Evolutionary conservation across 1,140 invertebrate species (phyloP).

Genomic region (Aphelinus certus): DNA sequence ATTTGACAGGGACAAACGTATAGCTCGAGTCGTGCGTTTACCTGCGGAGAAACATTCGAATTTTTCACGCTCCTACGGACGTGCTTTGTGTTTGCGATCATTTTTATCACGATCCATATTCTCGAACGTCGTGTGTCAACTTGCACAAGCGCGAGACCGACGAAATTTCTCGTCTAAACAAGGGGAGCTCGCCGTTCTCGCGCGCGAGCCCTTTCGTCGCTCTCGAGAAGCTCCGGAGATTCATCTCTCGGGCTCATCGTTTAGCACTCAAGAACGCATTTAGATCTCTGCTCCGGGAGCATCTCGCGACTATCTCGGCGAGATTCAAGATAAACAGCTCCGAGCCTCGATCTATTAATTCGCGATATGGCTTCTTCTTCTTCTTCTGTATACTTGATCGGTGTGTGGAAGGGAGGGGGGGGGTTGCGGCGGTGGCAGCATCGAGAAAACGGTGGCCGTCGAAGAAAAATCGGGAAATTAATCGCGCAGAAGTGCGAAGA

Average conservation of each 20-base stretch:
- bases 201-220: not conserved
- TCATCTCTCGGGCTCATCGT: not conserved
- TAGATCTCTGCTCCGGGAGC: not conserved
- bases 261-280: not conserved
- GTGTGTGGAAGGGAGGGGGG: conserved; percentile 22
- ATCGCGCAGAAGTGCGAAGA: conserved; percentile 12
- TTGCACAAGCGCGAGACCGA: too few relatives aligned
- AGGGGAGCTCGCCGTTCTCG: not conserved
- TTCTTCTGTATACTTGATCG: not conserved
- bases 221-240: not conserved
- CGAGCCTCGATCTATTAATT: conserved; percentile 21
- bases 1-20: too few relatives aligned
- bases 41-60: too few relatives aligned
- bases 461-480: conserved; percentile 28
- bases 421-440: conserved; percentile 17
- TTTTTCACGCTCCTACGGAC: too few relatives aligned
- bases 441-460: conserved; percentile 5
- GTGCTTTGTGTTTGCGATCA: too few relatives aligned
- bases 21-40: too few relatives aligned
- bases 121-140: too few relatives aligned
- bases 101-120: too few relatives aligned
- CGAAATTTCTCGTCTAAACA: not conserved
- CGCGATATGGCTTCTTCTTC: not conserved
- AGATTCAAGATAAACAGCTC: conserved; percentile 15
- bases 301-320: not conserved